These are phyloP conservation scores for Apoda limacodes DNA, from an alignment of 2,888 invertebrate species.

Conservation along the genomic window DNA sequence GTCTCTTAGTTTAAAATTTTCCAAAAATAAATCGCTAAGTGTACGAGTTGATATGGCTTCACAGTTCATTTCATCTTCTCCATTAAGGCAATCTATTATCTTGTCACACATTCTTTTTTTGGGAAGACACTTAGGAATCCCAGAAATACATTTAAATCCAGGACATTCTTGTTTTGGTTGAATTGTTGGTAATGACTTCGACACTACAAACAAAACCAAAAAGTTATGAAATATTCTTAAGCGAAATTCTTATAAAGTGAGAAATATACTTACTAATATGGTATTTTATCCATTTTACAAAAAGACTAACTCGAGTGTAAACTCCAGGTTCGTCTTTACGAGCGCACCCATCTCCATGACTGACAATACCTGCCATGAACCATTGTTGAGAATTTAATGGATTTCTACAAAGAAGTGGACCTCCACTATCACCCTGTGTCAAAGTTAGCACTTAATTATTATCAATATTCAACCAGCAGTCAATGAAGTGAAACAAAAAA, in stretches of 20 bases:
- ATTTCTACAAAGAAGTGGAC: conserved; percentile 84
- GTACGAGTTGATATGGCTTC: conserved; percentile 15
- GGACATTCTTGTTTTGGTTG: conserved; percentile 75
- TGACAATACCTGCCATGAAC: conserved; percentile 87
- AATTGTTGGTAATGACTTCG: conserved; percentile 49
- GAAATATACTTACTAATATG: conserved; percentile 63
- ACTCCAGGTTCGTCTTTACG: conserved; percentile 83
- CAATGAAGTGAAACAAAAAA: no score
- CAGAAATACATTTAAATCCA: conserved; percentile 77
- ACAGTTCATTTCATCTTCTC: conserved; percentile 85
- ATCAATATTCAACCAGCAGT: no score
- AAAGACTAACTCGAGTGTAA: conserved; percentile 82
- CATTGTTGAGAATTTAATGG: conserved; percentile 75
- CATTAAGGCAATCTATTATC: conserved; percentile 80
- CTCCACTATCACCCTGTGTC: conserved; percentile 87
- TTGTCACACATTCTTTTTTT: conserved; percentile 76
- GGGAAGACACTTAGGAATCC: conserved; percentile 76
- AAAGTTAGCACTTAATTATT: no score
- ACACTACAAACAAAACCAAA: conserved; percentile 43
- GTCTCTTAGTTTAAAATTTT: neutral
- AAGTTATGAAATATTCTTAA: conserved; percentile 3
- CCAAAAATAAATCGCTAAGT: neutral
- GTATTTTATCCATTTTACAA: conserved; percentile 78
- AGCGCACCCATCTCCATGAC: conserved; percentile 89
- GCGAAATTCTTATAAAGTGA: neutral